Evolutionary conservation across 2,888 invertebrate genomes (phyloP), one percentile per base, ranked within the genome.

Genomic region (Xestia c-nigrum): DNA sequence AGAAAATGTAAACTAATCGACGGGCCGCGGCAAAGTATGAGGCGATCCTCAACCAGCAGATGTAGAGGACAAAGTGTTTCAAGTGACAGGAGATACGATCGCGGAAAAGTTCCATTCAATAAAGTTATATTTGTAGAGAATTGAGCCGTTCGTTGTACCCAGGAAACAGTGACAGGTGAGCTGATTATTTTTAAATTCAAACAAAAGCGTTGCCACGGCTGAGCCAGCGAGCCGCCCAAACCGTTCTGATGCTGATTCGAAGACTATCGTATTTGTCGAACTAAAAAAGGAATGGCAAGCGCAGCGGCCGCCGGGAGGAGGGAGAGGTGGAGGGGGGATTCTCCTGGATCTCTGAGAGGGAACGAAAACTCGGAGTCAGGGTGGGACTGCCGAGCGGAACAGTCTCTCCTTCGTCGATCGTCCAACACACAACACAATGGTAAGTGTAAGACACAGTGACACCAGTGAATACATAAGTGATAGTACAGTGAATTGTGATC

Each of bases 391-490:
- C 95, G 95, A 94, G 91, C 94, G 94, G 93, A 93, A 92, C 95
- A 96, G 96, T 96, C 96, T 93, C 95, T 96, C 95, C 94, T 94
- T 94, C 95, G 94, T 95, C 95, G 95, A 93, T 93, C 93, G 93
- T 93, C 94, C 94, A 94, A 93, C 90, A 94, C 91, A 94, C 92
- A 95, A 91, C 93, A 96, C 93, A 96, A 96, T 96, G 96, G 96
- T 96, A 95, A 96, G 96, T 96, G 88, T 71, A 85, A 89, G 88
- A 91, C 90, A 90, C 87, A 83, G 85, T 87, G 88, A 81, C 76
- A n/a, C 66, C 74, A 90, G 91, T 92, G 91, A 85, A 81, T 61
- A 84, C 76, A 81, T 76, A 76, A 88, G 88, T 88, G 88, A 84
- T 72, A 38, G 66, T 75, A 80, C 75, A 92, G 92, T 92, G 92